Evolutionary conservation across 2,113 vertebrate species (phyloP), one percentile per base, ranked within the genome.

Genomic region (Menidia beryllina): DNA sequence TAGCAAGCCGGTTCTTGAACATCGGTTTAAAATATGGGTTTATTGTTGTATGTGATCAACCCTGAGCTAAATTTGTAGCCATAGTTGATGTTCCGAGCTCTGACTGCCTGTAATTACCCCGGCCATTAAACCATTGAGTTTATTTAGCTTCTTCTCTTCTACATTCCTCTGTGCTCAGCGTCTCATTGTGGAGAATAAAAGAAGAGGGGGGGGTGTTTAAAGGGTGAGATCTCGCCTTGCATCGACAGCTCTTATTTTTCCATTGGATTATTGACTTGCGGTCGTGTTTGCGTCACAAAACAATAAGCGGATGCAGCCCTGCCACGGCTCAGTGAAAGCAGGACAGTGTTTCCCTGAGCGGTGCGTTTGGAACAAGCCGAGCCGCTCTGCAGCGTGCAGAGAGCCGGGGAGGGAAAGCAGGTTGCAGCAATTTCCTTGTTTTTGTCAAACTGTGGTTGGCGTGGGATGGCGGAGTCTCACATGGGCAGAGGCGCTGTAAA

Each of bases 201-300:
- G 71, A 38, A 34, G 20, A 10, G 17, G 24, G 21, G 52, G 34
- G 60, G 67, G 60, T 26, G 62, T 75, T 53, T 69, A 56, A 50
- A 79, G 72, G 50, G 67, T 8, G 61, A 60, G 43, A 68, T 39
- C 41, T 19, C 41, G 14, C 63, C 47, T 50, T 45, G 52, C 50
- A 58, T 34, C 14, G 15, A 47, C 70, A 64, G 62, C 59, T 64
- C 52, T 47, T 47, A 65, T 66, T 81, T 87, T 77, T 78, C 87
- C 86, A 85, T 86, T 77, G 87, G 80, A 74, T 86, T 86, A 91
- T 88, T 84, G 80, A 88, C 65, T 68, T 49, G 53, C 58, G 73
- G 36, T 78, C 34, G 23, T 13, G 59, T 54, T 74, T 71, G 60
- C 68, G 60, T 75, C 52, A 34, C 45, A 43, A 57, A 77, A 81